These are phyloP conservation scores for Erythrocercus mccallii DNA, from an alignment of 2,113 vertebrate genomes.

Conservation along the genomic window DNA sequence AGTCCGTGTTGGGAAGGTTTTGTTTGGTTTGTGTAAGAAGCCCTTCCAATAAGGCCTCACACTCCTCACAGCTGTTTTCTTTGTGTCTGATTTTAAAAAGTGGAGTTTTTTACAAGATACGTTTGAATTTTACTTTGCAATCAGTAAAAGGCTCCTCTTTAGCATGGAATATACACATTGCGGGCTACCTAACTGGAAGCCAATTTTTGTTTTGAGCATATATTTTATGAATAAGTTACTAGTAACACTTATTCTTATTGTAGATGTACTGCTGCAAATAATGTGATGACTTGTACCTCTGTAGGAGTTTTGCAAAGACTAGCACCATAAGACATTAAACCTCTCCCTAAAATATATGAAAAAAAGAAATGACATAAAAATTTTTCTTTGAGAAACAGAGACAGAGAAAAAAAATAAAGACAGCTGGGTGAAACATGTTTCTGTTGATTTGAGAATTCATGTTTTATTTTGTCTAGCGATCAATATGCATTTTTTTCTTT, in stretches of 20 bases:
- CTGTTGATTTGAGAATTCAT: not conserved
- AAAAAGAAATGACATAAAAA: not conserved
- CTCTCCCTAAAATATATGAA: not conserved
- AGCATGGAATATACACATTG: not conserved
- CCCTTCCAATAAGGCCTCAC: not conserved
- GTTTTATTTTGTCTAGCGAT: slow-evolving; percentile 29
- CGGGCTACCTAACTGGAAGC: not conserved
- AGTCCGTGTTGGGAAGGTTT: not conserved
- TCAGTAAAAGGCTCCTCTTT: not conserved
- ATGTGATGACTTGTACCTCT: not conserved
- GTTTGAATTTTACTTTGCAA: not conserved
- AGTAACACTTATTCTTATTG: not conserved
- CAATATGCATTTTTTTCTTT: not conserved
- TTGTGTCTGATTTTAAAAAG: not conserved
- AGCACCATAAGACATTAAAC: not conserved
- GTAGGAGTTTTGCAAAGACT: not conserved
- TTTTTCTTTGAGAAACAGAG: not conserved
- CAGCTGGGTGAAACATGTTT: not conserved
- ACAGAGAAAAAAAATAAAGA: not conserved
- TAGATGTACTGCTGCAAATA: not conserved
- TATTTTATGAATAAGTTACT: not conserved
- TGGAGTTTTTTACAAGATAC: not conserved
- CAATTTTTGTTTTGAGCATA: not conserved
- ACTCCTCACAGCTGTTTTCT: not conserved
- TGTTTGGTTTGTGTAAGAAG: not conserved